Percentiles rank a stretch among this genome's conserved stretches.
Conservation (phyloP, 2,888 invertebrate species). For the Patella caerulea region DNA sequence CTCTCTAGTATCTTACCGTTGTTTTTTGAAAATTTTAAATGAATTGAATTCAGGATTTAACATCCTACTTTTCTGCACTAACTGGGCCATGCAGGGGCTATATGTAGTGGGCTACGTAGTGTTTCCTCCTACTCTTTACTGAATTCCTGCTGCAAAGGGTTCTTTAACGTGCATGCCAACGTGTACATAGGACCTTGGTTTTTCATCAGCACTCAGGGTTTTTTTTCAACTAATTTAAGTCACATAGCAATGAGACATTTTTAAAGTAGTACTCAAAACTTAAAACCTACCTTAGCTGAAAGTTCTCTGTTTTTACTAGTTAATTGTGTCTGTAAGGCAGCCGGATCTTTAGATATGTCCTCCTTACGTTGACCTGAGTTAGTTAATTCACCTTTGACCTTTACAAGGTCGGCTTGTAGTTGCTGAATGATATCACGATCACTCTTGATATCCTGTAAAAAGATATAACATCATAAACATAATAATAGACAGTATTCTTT, state of each 20-base stretch:
- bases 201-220: no score
- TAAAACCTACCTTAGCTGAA: conserved; percentile 49
- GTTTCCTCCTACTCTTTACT: no score
- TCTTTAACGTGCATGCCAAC: no score
- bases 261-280: neutral
- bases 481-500: no score
- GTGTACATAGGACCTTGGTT: no score
- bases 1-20: no score
- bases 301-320: conserved; percentile 57
- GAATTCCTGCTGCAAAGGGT: no score
- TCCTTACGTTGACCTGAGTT: conserved; percentile 41
- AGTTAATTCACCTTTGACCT: conserved; percentile 42
- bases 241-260: neutral
- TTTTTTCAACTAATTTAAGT: neutral
- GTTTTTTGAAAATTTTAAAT: no score
- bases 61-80: no score
- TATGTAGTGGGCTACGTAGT: no score
- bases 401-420: conserved; percentile 51
- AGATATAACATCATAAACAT: neutral
- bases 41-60: no score
- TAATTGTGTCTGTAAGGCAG: conserved; percentile 55
- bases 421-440: conserved; percentile 50
- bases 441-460: conserved; percentile 44
- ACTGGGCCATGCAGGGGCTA: no score
- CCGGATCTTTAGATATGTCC: conserved; percentile 49